phyloP scores from a whole-genome alignment of 2,888 invertebrate species.

The Gnatocerus cornutus region DNA sequence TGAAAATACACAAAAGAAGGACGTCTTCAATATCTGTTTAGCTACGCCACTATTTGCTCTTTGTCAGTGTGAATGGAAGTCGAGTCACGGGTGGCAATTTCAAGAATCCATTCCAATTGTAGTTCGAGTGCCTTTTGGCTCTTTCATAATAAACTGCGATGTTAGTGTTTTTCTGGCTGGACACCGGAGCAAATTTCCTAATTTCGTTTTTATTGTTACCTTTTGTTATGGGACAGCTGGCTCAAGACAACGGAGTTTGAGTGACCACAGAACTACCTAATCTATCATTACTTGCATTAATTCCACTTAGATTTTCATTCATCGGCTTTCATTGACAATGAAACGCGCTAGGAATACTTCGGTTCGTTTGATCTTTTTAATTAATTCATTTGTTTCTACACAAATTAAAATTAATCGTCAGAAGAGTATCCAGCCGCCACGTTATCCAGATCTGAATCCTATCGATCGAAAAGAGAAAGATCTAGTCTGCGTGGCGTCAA shows the following conservation, averaged over 20 bases:
- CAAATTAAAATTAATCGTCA: conserved; percentile 64
- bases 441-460: conserved; percentile 27
- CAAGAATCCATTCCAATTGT: conserved; percentile 42
- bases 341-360: conserved; percentile 15
- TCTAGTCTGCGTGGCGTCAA: conserved; percentile 15
- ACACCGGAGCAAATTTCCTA: conserved; percentile 67
- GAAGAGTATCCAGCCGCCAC: conserved; percentile 51
- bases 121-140: conserved; percentile 45
- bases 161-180: conserved; percentile 57
- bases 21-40: conserved; percentile 62
- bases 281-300: conserved; percentile 22
- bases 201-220: conserved; percentile 65
- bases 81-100: conserved; percentile 56
- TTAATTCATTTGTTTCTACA: conserved; percentile 42
- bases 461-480: conserved; percentile 12
- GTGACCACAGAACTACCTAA: conserved; percentile 7
- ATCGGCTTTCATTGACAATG: background rate
- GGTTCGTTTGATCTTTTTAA: conserved; percentile 34
- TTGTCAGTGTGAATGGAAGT: conserved; percentile 59
- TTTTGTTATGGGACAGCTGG: conserved; percentile 28
- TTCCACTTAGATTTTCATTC: too few relatives aligned
- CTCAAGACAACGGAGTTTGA: conserved; percentile 19
- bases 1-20: conserved; percentile 54
- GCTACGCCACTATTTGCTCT: conserved; percentile 64
- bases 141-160: conserved; percentile 35